Conservation (phyloP, 2,113 vertebrate genomes). For the Pagrus major region DNA sequence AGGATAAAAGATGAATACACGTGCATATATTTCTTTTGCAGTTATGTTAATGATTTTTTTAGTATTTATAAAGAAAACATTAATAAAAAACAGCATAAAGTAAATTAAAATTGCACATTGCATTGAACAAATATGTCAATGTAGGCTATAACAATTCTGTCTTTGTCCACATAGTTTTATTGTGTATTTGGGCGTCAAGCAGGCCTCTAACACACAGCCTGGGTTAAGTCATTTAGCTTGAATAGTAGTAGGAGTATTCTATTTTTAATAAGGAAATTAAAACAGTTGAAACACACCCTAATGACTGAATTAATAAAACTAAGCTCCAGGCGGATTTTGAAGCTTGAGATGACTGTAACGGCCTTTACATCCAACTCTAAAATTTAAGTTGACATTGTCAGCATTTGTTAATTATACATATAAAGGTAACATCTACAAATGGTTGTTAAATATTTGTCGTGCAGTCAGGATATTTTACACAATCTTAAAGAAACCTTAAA, state of each 20-base stretch:
- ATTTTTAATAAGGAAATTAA: neutral
- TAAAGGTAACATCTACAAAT: neutral
- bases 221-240: neutral
- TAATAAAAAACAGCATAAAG: neutral
- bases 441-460: neutral
- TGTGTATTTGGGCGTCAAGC: neutral
- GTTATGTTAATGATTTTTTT: neutral
- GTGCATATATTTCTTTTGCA: neutral
- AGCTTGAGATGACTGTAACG: neutral
- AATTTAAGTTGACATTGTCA: neutral
- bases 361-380: neutral
- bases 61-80: neutral
- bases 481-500: neutral
- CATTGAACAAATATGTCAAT: neutral
- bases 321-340: neutral
- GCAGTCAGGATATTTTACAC: neutral
- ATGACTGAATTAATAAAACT: neutral
- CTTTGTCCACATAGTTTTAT: neutral
- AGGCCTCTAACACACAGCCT: neutral
- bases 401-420: neutral
- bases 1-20: neutral
- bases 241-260: conserved; percentile 1
- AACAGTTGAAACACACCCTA: neutral
- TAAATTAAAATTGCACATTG: neutral
- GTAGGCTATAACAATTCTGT: neutral